phyloP scores from a whole-genome alignment of 2,797 vertebrate species.

The Danio tinwini region DNA sequence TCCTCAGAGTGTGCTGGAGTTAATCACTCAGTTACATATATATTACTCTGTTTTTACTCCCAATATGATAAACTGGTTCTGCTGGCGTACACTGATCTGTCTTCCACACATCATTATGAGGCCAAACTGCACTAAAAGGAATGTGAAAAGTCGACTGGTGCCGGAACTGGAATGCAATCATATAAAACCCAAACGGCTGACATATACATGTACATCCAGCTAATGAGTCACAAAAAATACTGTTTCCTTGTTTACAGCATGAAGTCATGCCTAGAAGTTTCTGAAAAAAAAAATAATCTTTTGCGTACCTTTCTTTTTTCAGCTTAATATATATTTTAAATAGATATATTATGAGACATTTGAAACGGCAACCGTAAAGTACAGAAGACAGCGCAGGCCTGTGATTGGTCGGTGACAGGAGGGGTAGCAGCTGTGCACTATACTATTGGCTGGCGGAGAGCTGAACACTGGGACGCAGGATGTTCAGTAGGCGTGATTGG shows the following conservation, averaged over 20 bases:
- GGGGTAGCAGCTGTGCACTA: constrained; percentile 77
- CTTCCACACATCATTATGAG: constrained; percentile 32
- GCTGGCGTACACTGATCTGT: neutral
- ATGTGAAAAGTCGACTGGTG: constrained; percentile 55
- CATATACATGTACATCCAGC: constrained; percentile 21
- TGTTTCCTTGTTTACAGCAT: constrained; percentile 12
- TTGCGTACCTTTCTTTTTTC: neutral
- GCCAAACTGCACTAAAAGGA: constrained; percentile 66
- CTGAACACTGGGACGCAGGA: constrained; percentile 61
- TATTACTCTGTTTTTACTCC: constrained; percentile 7
- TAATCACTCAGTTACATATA: constrained; percentile 50
- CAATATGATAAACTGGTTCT: constrained; percentile 15
- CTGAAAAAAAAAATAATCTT: constrained; percentile 2
- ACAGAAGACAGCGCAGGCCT: constrained; percentile 82
- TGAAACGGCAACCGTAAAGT: constrained; percentile 71
- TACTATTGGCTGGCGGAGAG: constrained; percentile 71
- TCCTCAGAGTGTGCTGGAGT: constrained; percentile 64
- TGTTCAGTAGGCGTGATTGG: constrained; percentile 93
- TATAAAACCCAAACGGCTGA: neutral
- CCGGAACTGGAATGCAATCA: constrained; percentile 13
- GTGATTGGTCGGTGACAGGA: constrained; percentile 74
- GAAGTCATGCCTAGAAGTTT: neutral
- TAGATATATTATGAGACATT: constrained; percentile 66
- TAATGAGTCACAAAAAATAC: constrained; percentile 40
- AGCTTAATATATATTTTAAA: constrained; percentile 61